Evolutionary conservation across 2,797 vertebrate species (phyloP), one percentile per base, ranked within the genome.

Genomic region (Muscicapa comitata): DNA sequence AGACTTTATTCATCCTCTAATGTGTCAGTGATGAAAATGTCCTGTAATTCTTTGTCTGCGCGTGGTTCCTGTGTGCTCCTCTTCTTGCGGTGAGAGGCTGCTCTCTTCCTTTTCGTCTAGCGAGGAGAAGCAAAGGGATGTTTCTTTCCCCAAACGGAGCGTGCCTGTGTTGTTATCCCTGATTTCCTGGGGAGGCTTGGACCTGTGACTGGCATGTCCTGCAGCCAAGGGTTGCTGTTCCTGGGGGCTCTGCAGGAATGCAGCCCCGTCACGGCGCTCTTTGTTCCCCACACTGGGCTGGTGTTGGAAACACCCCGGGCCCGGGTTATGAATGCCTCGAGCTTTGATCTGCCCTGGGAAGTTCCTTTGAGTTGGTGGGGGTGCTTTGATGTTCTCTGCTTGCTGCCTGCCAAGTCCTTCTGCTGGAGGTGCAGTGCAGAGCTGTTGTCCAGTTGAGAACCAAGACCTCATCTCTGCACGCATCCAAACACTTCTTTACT

Each of bases 371-470:
- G 51, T 45, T 80, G 50, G 53, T 85, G 53, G 68, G 76, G 57
- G 35, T 50, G 83, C 92, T 96, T 92, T 92, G 84, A 93, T 85
- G 76, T 67, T 68, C 53, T 67, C 57, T 71, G 55, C 75, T 94
- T 29, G 23, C 57, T 53, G 75, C 14, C 17, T 76, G 92, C 76
- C 61, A 17, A 7, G 42, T 63, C 42, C 57, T 86, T 77, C 40
- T 3, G 25, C 3, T 70, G 65, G 65, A 70, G 73, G 48, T 40
- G 73, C 48, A 35, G 40, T 4, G 9, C 29, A 8, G 33, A 68
- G 72, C 37, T 45, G 15, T 18, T 62, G 73, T 33, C 83, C 73
- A 2, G 11, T 54, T 15, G 3, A 15, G 40, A 70, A 18, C 65
- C 73, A 10, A 40, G 55, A 33, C 47, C 38, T 33, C 54, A 3